A percentile compares a stretch with the other conserved stretches of the same genome.
Conservation (phyloP, 2,797 vertebrate species). For the Microtus californicus region DNA sequence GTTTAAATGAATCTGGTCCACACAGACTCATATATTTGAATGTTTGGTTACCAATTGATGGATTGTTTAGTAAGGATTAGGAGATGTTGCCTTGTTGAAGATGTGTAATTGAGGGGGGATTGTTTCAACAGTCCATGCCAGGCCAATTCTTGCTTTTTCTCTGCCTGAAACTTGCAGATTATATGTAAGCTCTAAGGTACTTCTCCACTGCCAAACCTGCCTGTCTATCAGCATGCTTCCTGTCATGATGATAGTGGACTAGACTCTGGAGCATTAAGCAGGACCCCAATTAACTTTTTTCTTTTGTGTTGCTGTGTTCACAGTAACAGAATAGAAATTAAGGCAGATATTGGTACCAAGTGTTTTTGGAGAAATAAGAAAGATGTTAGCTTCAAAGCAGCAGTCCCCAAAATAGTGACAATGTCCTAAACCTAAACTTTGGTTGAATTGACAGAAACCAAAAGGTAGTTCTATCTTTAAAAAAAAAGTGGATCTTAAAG, state of each 20-base stretch:
- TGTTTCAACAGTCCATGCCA: background rate
- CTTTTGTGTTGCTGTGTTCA: background rate
- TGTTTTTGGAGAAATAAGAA: background rate
- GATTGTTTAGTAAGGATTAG: background rate
- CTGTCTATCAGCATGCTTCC: background rate
- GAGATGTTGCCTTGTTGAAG: background rate
- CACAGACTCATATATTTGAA: background rate
- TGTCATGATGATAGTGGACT: background rate
- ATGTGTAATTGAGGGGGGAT: background rate
- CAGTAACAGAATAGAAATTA: background rate
- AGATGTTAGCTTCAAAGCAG: background rate
- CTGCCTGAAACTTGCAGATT: background rate
- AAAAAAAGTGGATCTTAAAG: background rate
- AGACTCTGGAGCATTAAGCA: background rate
- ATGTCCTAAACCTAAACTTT: background rate
- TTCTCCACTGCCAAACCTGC: background rate
- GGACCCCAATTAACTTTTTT: background rate
- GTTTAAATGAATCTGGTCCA: background rate
- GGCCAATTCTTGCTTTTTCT: background rate
- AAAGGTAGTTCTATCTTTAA: background rate
- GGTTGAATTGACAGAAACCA: background rate
- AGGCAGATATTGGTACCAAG: background rate
- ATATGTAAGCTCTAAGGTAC: background rate
- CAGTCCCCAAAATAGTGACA: background rate
- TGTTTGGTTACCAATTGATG: background rate